Evolutionary conservation across 1,140 invertebrate species (phyloP).

Genomic region (Patella vulgata): DNA sequence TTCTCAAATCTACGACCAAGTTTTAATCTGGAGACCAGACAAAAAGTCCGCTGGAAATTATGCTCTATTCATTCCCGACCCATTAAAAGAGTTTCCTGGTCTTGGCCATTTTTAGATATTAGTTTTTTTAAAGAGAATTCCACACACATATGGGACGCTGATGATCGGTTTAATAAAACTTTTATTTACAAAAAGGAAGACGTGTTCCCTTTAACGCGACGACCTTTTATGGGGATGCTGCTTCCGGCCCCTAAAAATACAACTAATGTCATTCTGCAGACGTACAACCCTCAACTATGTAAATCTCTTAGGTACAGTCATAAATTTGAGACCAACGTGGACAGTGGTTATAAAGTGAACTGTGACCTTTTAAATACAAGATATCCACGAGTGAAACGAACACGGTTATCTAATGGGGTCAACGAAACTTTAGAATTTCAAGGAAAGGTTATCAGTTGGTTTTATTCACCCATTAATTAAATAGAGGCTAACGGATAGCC

Average conservation of each 20-base stretch:
- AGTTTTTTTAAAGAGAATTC: constrained; percentile 35
- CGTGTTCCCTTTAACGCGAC: constrained; percentile 29
- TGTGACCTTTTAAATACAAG: constrained; percentile 8
- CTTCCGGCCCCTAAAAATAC: constrained; percentile 31
- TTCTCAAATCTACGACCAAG: not conserved
- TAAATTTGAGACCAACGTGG: not conserved
- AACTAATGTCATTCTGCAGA: constrained; percentile 4
- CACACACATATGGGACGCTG: constrained; percentile 42
- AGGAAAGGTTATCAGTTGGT: constrained; percentile 1
- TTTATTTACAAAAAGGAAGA: constrained; percentile 15
- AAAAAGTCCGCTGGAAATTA: constrained; percentile 29
- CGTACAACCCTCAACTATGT: constrained; percentile 23
- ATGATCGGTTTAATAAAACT: constrained; percentile 5
- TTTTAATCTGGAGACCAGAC: constrained; percentile 19
- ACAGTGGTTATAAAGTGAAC: not conserved
- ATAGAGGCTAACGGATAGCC: too few relatives aligned
- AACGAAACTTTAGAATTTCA: constrained; percentile 15
- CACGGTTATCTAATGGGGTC: not conserved
- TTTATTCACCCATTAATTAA: too few relatives aligned
- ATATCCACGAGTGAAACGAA: constrained; percentile 7
- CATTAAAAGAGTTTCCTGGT: constrained; percentile 16
- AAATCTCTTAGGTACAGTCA: constrained; percentile 28
- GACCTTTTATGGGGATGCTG: constrained; percentile 26
- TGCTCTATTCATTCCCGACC: constrained; percentile 4
- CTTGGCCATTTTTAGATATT: constrained; percentile 43